A percentile compares a stretch with the other conserved stretches of the same genome.
Evolutionary conservation across 2,797 vertebrate species (phyloP).

Genomic region (Eupleurogrammus muticus): DNA sequence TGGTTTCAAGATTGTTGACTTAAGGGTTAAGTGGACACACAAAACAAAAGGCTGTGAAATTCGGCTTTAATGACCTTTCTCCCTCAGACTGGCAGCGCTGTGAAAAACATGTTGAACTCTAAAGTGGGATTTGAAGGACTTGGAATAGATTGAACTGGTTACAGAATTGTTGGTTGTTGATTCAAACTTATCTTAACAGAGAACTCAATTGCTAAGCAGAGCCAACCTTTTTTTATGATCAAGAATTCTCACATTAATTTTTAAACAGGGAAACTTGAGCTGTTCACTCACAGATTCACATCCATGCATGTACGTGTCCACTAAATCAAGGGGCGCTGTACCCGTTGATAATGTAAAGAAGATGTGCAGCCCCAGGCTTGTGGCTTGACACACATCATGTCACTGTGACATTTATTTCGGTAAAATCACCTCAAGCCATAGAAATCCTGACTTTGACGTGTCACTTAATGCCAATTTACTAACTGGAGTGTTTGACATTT

Average conservation of each 20-base stretch:
- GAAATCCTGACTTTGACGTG: not conserved
- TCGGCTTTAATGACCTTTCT: not conserved
- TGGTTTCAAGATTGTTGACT: not conserved
- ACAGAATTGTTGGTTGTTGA: not conserved
- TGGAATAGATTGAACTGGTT: not conserved
- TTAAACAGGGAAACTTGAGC: too few relatives aligned
- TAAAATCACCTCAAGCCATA: not conserved
- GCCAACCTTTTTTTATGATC: too few relatives aligned
- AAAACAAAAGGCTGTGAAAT: not conserved
- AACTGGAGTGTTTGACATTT: not conserved
- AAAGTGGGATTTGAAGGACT: not conserved
- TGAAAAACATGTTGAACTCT: not conserved
- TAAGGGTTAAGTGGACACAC: not conserved
- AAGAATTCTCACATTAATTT: too few relatives aligned
- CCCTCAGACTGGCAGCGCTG: not conserved
- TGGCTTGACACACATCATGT: not conserved
- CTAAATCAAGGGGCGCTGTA: too few relatives aligned
- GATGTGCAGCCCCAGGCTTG: not conserved
- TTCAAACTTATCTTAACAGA: too few relatives aligned
- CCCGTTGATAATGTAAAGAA: not conserved
- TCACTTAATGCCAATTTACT: not conserved
- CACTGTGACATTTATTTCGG: not conserved
- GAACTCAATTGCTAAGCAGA: too few relatives aligned
- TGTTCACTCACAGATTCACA: too few relatives aligned
- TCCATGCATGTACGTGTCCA: too few relatives aligned